Evolutionary conservation across 2,113 vertebrate species (phyloP), one percentile per base, ranked within the genome.

Genomic region (Myotis davidii): DNA sequence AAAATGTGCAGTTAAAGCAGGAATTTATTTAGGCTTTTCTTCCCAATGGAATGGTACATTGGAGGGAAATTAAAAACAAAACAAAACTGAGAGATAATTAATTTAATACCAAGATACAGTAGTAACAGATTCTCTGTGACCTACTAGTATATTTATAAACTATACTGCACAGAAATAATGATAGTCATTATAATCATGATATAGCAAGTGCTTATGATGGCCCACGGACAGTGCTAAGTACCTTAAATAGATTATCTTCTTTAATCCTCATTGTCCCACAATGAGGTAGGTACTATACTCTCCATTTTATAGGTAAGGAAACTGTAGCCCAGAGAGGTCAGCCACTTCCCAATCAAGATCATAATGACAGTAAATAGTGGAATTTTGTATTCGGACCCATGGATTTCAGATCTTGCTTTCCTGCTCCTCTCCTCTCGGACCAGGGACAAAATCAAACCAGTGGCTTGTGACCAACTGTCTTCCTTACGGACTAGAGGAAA

Each of bases 291-390:
- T 25, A 11, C 42, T 67, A 9, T 16, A 20, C 50, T n/a, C 13
- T 23, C 50, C 27, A 17, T 11, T 82, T 65, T 77, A 61, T 3
- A 45, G 34, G 27, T 59, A 48, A 77, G 34, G 52, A 61, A 87
- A 81, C 70, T 8, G 50, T 87, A 54, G 12, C 32, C 32, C 83
- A 78, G 59, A 39, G 45, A 72, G 13, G 18, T 39, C 56, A 96
- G 32, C 13, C 73, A 13, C 48, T 56, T 73, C 3, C 12, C 42
- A 85, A 54, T 2, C 6, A 34, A 45, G n/a, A 59, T 6, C 29
- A 45, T 45, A 1, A 27, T 0, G 20, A n/a, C 2, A 48, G 16
- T 10, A 50, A 89, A 61, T 0, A 56, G 11, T 1, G 3, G 34
- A 79, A 29, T 9, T 85, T 10, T 39, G 39, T 65, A 77, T 27